Conservation (phyloP, 2,888 invertebrate species). For the Poecilus cupreus region DNA sequence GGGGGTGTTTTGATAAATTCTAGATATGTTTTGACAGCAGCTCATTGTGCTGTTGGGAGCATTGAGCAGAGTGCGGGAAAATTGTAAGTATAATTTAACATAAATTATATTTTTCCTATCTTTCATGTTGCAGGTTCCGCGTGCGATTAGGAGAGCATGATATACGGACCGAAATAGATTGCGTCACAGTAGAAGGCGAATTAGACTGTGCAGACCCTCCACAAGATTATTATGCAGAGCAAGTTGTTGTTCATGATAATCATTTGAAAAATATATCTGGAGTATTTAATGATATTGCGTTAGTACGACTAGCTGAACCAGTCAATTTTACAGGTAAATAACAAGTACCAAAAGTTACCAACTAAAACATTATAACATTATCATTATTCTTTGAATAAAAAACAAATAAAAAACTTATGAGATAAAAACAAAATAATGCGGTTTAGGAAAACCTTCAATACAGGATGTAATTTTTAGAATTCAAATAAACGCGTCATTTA, state of each 20-base stretch:
- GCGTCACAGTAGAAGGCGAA: conserved; percentile 70
- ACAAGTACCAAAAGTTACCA: too few species aligned
- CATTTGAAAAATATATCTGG: conserved; percentile 68
- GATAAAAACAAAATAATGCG: too few species aligned
- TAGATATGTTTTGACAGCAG: conserved; percentile 72
- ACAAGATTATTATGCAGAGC: conserved; percentile 70
- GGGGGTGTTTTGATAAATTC: conserved; percentile 72
- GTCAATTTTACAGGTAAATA: conserved; percentile 72
- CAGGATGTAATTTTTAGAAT: too few species aligned
- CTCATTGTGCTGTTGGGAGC: conserved; percentile 70
- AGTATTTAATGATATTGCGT: conserved; percentile 73
- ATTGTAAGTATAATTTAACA: conserved; percentile 13
- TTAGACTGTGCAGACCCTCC: conserved; percentile 71
- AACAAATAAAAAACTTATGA: too few species aligned
- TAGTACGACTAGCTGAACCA: conserved; percentile 71
- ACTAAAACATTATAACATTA: too few species aligned
- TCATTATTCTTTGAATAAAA: too few species aligned
- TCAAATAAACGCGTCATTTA: too few species aligned
- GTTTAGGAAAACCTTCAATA: too few species aligned
- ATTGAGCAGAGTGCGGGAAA: conserved; percentile 65
- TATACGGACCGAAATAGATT: conserved; percentile 71
- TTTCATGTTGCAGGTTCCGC: conserved; percentile 66
- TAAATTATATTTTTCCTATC: not conserved
- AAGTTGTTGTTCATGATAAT: conserved; percentile 71
- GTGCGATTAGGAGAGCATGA: conserved; percentile 74